Evolutionary conservation across 2,113 vertebrate genomes (phyloP), one percentile per base, ranked within the genome.

Genomic region (Entelurus aequoreus): DNA sequence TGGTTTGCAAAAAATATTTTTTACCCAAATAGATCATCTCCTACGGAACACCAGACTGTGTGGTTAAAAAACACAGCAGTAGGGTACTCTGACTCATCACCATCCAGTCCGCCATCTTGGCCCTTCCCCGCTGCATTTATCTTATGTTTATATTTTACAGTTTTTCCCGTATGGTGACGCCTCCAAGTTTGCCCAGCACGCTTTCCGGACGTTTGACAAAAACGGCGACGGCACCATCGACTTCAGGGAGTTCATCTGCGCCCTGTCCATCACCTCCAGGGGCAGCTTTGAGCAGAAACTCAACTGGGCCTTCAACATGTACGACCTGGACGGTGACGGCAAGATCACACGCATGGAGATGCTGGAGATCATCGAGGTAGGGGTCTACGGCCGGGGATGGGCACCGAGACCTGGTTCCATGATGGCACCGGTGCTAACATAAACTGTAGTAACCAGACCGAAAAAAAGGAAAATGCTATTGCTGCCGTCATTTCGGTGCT

Each of bases 261-360:
- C 96, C 50, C 91, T 98, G 59, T 96, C 94, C 38, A 95, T 99
- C 86, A 98, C 96, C 72, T 98, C 95, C 75, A 92, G 96, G 66
- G 96, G 96, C 19, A 98, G 94, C 86, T 99, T 99, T 4, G 96
- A 99, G 83, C 96, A 98, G 89, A 98, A 99, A 68, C 93, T 98
- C 81, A 97, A 97, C 87, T 99, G 96, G 96, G 96, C 96, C 63
- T 99, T 99, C 47, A 95, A 99, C 87, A 99, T 99, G 96, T 98
- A 98, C 0, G 96, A 98, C 75, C 85, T 98, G 80, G 96, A 98
- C 0, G 96, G 96, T 6, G 96, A 99, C 0, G 96, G 96, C 42
- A 96, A 96, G 84, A 99, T 99, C 83, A 98, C 96, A 0, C 95
- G 96, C 74, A 84, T 95, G 82, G 95, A 98, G 90, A 98, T 98